Evolutionary conservation across 2,797 vertebrate species (phyloP).

Genomic region (Antrozous pallidus): DNA sequence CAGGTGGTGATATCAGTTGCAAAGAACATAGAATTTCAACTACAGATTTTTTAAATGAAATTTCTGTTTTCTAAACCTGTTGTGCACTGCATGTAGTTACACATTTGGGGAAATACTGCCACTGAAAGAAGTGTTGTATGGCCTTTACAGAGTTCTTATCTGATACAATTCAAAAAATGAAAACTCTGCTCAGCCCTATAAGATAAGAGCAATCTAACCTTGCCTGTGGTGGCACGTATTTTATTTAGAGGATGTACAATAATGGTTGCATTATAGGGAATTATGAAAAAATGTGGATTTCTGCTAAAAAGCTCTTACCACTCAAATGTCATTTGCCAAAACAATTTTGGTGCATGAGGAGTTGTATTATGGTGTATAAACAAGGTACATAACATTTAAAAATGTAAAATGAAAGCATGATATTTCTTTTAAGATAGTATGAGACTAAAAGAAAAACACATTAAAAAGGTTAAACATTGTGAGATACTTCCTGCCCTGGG

Average conservation of each 20-base stretch:
- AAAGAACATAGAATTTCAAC: conserved; percentile 49
- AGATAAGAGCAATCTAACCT: conserved; percentile 46
- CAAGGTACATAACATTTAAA: background rate
- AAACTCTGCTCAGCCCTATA: conserved; percentile 32
- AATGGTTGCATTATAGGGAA: background rate
- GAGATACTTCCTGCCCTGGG: background rate
- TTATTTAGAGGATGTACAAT: conserved; percentile 45
- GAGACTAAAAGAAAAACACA: background rate
- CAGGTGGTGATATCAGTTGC: conserved; percentile 53
- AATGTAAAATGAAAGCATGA: conserved; percentile 53
- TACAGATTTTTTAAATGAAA: conserved; percentile 1
- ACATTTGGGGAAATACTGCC: conserved; percentile 50
- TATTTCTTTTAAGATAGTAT: conserved; percentile 40
- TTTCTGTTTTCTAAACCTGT: conserved; percentile 50
- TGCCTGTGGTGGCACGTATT: conserved; percentile 23
- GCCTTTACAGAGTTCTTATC: conserved; percentile 47
- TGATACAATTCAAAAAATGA: conserved; percentile 37
- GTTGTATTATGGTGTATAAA: conserved; percentile 24
- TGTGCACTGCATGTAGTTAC: background rate
- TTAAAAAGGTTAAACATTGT: conserved; percentile 36
- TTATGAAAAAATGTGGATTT: conserved; percentile 39
- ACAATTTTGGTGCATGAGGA: background rate
- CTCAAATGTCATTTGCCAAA: conserved; percentile 40
- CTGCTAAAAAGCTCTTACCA: conserved; percentile 30
- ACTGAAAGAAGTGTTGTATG: background rate